phyloP scores from a whole-genome alignment of 2,888 invertebrate genomes.

The Sarcophaga variegata region DNA sequence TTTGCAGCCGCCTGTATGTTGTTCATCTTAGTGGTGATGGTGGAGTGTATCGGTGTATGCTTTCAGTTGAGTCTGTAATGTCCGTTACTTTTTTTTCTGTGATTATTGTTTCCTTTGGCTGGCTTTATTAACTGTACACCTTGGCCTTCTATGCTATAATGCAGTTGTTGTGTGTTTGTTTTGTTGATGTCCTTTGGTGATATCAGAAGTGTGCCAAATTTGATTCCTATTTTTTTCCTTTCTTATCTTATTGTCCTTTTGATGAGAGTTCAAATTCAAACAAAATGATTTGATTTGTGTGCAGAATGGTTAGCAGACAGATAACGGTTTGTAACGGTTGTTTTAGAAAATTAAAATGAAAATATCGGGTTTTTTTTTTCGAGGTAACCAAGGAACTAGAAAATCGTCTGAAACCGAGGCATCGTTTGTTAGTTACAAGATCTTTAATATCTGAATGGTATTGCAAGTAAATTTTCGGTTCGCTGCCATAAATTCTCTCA shows the following conservation, averaged over 20 bases:
- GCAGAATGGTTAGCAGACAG: too few relatives aligned
- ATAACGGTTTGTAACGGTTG: constrained; percentile 25
- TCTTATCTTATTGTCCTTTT: constrained; percentile 33
- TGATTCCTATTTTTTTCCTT: not conserved
- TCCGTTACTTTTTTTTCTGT: constrained; percentile 63
- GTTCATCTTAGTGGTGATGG: not conserved
- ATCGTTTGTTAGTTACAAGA: too few relatives aligned
- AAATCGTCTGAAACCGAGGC: too few relatives aligned
- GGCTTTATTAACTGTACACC: constrained; percentile 50
- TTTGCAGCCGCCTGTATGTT: constrained; percentile 54
- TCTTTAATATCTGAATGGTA: too few relatives aligned
- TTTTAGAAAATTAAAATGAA: not conserved
- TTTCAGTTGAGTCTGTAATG: constrained; percentile 42
- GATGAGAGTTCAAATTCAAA: too few relatives aligned
- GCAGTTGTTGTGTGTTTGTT: constrained; percentile 20
- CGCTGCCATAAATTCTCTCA: too few relatives aligned
- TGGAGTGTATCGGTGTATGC: not conserved
- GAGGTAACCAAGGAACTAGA: too few relatives aligned
- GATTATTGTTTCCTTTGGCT: not conserved
- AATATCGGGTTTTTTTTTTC: too few relatives aligned
- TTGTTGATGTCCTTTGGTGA: constrained; percentile 5
- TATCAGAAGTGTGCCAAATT: constrained; percentile 65
- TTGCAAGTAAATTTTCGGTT: too few relatives aligned
- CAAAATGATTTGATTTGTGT: not conserved
- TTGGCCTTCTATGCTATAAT: constrained; percentile 25